Conservation (phyloP, 1,140 invertebrate genomes). For the Marisa cornuarietis region DNA sequence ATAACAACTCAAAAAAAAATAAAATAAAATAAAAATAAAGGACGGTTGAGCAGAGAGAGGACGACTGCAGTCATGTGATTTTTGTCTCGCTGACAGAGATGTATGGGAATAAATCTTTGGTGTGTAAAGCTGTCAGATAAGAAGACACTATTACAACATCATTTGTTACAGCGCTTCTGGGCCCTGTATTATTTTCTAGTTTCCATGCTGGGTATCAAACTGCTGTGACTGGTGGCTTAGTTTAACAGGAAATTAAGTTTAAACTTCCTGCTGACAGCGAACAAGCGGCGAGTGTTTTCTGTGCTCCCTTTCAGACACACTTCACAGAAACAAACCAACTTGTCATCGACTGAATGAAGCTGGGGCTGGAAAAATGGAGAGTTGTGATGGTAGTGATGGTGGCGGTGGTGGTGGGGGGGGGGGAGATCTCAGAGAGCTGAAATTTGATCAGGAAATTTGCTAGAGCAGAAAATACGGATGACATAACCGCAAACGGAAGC, state of each 20-base stretch:
- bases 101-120: neutral
- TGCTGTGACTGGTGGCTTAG: neutral
- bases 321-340: too few species aligned
- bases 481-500: conserved; percentile 9
- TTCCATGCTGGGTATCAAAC: too few species aligned
- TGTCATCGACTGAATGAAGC: too few species aligned
- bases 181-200: too few species aligned
- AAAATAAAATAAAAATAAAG: neutral
- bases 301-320: too few species aligned
- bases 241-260: conserved; percentile 7
- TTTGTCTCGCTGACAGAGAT: neutral
- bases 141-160: neutral
- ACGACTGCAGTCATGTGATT: neutral
- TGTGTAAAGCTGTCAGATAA: conserved; percentile 2
- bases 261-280: too few species aligned
- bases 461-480: conserved; percentile 3
- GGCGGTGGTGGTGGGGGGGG: too few species aligned
- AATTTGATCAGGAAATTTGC: conserved; percentile 6
- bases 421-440: too few species aligned
- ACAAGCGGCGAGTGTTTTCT: too few species aligned
- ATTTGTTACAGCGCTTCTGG: neutral
- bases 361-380: too few species aligned
- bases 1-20: too few species aligned
- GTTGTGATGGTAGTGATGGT: too few species aligned
- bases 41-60: neutral